phyloP scores from a whole-genome alignment of 2,797 vertebrate genomes.

The Crenichthys baileyi region DNA sequence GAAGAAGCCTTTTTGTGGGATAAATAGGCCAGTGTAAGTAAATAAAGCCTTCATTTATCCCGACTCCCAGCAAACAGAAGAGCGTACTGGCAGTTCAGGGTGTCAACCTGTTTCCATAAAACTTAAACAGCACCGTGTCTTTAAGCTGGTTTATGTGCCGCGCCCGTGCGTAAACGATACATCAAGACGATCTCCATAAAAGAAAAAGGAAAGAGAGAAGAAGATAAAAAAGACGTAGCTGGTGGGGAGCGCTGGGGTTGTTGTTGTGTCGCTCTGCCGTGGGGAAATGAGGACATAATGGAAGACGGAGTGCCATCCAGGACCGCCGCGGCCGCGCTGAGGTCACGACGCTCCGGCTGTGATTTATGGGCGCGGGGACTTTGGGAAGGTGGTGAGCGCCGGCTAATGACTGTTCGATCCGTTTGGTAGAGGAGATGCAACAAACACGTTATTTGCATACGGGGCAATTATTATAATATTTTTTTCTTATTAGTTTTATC shows the following conservation, averaged over 20 bases:
- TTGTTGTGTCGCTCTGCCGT: constrained; percentile 72
- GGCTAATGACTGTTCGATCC: constrained; percentile 86
- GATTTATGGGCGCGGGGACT: constrained; percentile 87
- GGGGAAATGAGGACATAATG: constrained; percentile 82
- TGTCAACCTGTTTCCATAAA: constrained; percentile 54
- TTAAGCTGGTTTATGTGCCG: constrained; percentile 40
- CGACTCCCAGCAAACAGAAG: constrained; percentile 28
- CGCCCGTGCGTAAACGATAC: constrained; percentile 68
- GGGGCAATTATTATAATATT: constrained; percentile 8
- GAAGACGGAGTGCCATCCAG: constrained; percentile 82
- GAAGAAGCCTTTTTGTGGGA: neutral
- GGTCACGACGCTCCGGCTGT: constrained; percentile 81
- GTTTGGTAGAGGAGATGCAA: constrained; percentile 70
- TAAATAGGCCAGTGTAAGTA: constrained; percentile 44
- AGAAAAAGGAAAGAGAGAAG: neutral
- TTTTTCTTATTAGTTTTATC: constrained; percentile 38
- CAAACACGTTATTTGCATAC: constrained; percentile 67
- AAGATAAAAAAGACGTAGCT: constrained; percentile 16
- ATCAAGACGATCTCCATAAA: constrained; percentile 70
- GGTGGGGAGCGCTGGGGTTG: constrained; percentile 65
- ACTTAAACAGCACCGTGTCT: constrained; percentile 43
- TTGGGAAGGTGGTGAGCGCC: constrained; percentile 72
- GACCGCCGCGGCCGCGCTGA: constrained; percentile 78
- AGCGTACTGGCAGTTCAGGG: constrained; percentile 25
- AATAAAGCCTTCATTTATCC: constrained; percentile 61